phyloP scores from a whole-genome alignment of 2,113 vertebrate species.

The Cepphus grylle region DNA sequence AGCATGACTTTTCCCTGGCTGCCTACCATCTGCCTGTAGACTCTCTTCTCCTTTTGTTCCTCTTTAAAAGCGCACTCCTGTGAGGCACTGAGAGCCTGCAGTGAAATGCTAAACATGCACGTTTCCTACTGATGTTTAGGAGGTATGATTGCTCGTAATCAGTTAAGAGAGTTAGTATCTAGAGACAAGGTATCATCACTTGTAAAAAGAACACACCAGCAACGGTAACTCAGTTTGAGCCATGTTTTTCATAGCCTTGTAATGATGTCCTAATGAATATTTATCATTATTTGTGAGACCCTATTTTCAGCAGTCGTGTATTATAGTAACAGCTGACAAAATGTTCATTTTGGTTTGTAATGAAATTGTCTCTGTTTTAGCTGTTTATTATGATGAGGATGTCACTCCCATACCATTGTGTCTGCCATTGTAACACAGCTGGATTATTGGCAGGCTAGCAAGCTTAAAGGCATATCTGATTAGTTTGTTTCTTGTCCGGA shows the following conservation, averaged over 20 bases:
- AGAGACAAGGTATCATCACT: not conserved
- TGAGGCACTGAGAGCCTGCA: not conserved
- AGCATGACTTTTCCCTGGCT: not conserved
- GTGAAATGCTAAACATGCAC: not conserved
- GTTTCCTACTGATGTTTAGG: not conserved
- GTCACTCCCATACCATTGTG: conserved; percentile 33
- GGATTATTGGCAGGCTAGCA: not conserved
- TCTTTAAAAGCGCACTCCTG: not conserved
- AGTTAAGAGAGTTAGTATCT: not conserved
- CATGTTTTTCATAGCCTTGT: not conserved
- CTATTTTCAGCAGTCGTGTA: conserved; percentile 48
- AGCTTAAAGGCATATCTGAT: not conserved
- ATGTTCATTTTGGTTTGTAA: conserved; percentile 38
- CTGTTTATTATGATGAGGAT: conserved; percentile 21
- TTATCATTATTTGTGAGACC: conserved; percentile 55
- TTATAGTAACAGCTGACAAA: conserved; percentile 59
- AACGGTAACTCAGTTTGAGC: not conserved
- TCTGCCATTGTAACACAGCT: conserved; percentile 37
- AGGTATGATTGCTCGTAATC: not conserved
- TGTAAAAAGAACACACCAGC: not conserved
- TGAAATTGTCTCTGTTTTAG: conserved; percentile 50
- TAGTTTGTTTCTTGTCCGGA: not conserved
- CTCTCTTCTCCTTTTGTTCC: not conserved
- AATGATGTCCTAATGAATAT: conserved; percentile 57
- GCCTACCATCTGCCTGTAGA: conserved; percentile 3